These are phyloP conservation scores for Trachelipus rathkii DNA, from an alignment of 1,140 invertebrate genomes.

Conservation along the genomic window DNA sequence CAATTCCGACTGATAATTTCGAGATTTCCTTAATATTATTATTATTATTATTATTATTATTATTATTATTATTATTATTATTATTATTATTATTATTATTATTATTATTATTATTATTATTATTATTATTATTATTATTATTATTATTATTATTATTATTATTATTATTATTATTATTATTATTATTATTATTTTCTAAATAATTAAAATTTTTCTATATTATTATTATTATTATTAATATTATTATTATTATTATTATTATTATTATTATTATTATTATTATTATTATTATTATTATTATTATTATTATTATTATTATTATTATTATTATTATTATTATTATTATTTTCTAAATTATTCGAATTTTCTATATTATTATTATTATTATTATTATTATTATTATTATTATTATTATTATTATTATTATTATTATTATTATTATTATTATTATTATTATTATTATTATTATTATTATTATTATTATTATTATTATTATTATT, in stretches of 20 bases:
- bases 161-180: slow-evolving; percentile 1
- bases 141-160: too few species aligned
- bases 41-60: slow-evolving; percentile 13
- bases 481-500: neutral
- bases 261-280: slow-evolving; percentile 9
- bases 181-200: slow-evolving; percentile 15
- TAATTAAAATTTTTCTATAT: too few species aligned
- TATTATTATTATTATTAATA: slow-evolving; percentile 6
- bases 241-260: slow-evolving; percentile 10
- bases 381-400: slow-evolving; percentile 11
- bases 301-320: neutral
- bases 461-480: slow-evolving; percentile 13
- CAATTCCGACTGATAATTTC: too few species aligned
- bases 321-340: too few species aligned
- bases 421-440: slow-evolving; percentile 10
- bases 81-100: slow-evolving; percentile 15
- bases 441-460: slow-evolving; percentile 9
- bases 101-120: slow-evolving; percentile 15
- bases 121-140: neutral
- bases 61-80: slow-evolving; percentile 15
- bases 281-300: slow-evolving; percentile 13
- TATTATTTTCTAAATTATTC: neutral
- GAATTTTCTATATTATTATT: slow-evolving; percentile 15
- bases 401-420: slow-evolving; percentile 11
- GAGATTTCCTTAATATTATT: too few species aligned